Evolutionary conservation across 1,140 invertebrate species (phyloP), one percentile per base, ranked within the genome.

Genomic region (Subanguina moxae): DNA sequence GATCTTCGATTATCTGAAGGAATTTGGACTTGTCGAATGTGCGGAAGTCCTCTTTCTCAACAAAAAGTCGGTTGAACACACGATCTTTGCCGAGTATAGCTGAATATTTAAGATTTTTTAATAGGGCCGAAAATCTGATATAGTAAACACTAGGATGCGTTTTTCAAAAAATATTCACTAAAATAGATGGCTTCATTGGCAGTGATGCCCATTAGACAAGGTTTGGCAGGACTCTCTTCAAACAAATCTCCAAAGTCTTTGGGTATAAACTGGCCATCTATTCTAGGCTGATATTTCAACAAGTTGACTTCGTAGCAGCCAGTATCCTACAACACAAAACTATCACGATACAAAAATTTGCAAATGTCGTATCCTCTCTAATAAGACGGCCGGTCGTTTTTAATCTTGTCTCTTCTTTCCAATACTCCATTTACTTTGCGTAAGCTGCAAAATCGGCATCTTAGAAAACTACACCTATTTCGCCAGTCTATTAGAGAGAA

Each of bases 241-340:
- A 73, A 3, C 48, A 77, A 46, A 15, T 43, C 30, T 17, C 25
- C n/a, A 46, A 71, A 25, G 48, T 76, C 74, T 25, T 48, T 43
- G 5, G 48, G 46, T 23, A 73, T 70, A 62, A 73, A 73, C 56
- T 73, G 74, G 57, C 74, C 74, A 58, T 73, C 71, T n/a, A 73
- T 28, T 15, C 72, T 32, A n/a, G 71, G 71, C 23, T 76, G 70
- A 56, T 71, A 73, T 13, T 59, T 62, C n/a, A 73, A 32, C 21
- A 73, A 70, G 19, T 73, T 57, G 0, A 70, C 17, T 7, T 73
- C 73, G 17, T 57, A 65, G 17, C 67, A 65, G 13, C 45, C 59
- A 21, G 66, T 65, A 1, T 28, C 38, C 62, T 52, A 15, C 8
- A 38, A 38, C 32, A 38, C 32, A 38, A 11, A 11, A 38, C 32